A percentile compares a stretch with the other conserved stretches of the same genome.
phyloP scores from a whole-genome alignment of 2,113 vertebrate species.

The Mastomys natalensis region DNA sequence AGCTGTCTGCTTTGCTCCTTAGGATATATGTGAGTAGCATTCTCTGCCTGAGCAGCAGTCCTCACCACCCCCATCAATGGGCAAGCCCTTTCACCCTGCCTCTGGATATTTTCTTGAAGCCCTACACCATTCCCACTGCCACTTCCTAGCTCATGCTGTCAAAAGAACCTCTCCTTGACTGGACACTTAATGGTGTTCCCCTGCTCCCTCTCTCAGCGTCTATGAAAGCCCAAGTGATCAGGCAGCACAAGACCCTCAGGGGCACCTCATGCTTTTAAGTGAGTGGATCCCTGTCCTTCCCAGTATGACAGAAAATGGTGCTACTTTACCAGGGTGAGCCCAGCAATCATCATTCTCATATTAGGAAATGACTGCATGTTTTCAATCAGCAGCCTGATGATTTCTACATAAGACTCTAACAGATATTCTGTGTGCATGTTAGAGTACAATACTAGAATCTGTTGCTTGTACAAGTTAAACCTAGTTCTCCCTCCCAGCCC shows the following conservation, averaged over 20 bases:
- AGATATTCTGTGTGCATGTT: fast-evolving
- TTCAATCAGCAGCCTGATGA: not conserved
- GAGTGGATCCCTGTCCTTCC: not conserved
- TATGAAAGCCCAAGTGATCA: not conserved
- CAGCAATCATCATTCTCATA: not conserved
- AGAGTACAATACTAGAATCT: not conserved
- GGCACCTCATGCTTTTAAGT: not conserved
- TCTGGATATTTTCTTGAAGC: not conserved
- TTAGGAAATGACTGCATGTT: not conserved
- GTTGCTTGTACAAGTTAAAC: no score
- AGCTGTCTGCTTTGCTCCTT: not conserved
- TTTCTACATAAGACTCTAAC: not conserved
- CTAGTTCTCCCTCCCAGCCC: no score
- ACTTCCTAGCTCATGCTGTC: not conserved
- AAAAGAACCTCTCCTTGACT: not conserved
- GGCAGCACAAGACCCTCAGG: not conserved
- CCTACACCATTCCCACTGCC: not conserved
- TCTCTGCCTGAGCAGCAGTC: not conserved
- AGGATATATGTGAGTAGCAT: not conserved
- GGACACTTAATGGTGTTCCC: not conserved
- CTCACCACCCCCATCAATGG: no score
- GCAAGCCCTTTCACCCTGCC: no score
- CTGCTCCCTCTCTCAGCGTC: not conserved
- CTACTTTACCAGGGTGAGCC: not conserved
- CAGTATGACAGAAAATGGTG: not conserved